Evolutionary conservation across 1,140 invertebrate species (phyloP), one percentile per base, ranked within the genome.

Genomic region (Lordiphosa mommai): DNA sequence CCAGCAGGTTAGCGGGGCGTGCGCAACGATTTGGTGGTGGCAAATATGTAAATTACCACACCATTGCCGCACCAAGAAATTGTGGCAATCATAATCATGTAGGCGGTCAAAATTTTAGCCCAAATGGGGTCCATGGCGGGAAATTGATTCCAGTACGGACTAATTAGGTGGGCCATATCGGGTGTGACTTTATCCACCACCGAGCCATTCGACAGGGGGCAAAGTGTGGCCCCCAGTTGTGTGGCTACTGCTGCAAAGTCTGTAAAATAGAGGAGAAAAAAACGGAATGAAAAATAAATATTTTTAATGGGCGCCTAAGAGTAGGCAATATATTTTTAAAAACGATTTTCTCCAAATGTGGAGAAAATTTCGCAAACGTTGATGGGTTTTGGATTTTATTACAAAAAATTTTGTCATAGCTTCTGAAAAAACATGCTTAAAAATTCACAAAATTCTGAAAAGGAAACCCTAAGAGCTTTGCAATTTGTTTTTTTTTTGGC

Each of bases 61-160:
- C 91, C 90, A 82, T 93, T 93, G 36, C 92, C 93, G 40, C 89
- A 72, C 55, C 92, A 84, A 30, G 91, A 91, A 61, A 88, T 84
- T 48, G 55, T 76, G 23, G 70, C 87, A 34, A 88, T 88, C 4
- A 84, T 44, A 34, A 87, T 68, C 72, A 88, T 79, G 50, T 88
- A 88, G 49, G 68, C 67, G 40, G 85, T 82, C 1, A 88, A 55
- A 38, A 88, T 68, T 49, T 88, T 88, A 0, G 79, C 80, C 94
- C 95, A 95, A 7, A 95, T 79, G 6, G 94, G 94, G 86, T 95
- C 94, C 91, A 95, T 91, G 12, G 94, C 94, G 40, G 94, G 93
- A 71, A 92, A 96, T 77, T 94, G 94, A 85, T 90, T 92, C 94
- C 94, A 95, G 72, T 94, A 92, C 3, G 92, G 87, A 79, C 94